phyloP scores from a whole-genome alignment of 2,888 invertebrate genomes.

The Trissoscelio sp. region DNA sequence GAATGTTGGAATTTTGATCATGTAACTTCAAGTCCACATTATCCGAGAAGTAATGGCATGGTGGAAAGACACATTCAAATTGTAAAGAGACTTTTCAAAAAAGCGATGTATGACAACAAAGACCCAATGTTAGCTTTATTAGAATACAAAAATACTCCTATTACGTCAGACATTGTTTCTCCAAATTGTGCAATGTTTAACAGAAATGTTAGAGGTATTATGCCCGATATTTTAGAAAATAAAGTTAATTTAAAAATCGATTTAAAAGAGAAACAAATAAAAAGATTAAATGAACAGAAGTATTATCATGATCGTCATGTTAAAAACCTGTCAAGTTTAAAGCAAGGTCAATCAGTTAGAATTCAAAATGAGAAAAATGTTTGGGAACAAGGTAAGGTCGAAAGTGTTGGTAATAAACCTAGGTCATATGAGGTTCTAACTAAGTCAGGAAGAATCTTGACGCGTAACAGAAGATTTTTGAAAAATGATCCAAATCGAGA shows the following conservation, averaged over 20 bases:
- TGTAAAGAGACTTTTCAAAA: slow-evolving; percentile 28
- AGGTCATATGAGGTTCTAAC: background rate
- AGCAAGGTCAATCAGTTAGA: background rate
- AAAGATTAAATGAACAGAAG: background rate
- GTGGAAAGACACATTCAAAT: slow-evolving; percentile 24
- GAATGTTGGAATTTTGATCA: slow-evolving; percentile 38
- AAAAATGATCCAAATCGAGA: background rate
- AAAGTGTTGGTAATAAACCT: background rate
- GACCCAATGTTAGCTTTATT: slow-evolving; percentile 62
- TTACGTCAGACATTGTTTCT: slow-evolving; percentile 48
- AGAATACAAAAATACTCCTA: slow-evolving; percentile 70
- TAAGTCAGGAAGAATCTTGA: background rate
- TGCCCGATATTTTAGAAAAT: slow-evolving; percentile 4
- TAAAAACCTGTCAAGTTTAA: background rate
- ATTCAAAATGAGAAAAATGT: background rate
- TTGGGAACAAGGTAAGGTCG: background rate
- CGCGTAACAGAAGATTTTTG: slow-evolving; percentile 6
- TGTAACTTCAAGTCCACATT: slow-evolving; percentile 32
- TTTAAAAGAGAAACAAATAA: background rate
- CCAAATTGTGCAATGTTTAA: slow-evolving; percentile 66
- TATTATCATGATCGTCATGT: slow-evolving; percentile 1
- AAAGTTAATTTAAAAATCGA: background rate
- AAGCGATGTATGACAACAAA: slow-evolving; percentile 43
- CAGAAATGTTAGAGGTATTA: slow-evolving; percentile 55
- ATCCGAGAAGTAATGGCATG: slow-evolving; percentile 38